Base-by-base conservation (phyloP, 2,113 vertebrate genomes). In the Apteryx owenii region DNA sequence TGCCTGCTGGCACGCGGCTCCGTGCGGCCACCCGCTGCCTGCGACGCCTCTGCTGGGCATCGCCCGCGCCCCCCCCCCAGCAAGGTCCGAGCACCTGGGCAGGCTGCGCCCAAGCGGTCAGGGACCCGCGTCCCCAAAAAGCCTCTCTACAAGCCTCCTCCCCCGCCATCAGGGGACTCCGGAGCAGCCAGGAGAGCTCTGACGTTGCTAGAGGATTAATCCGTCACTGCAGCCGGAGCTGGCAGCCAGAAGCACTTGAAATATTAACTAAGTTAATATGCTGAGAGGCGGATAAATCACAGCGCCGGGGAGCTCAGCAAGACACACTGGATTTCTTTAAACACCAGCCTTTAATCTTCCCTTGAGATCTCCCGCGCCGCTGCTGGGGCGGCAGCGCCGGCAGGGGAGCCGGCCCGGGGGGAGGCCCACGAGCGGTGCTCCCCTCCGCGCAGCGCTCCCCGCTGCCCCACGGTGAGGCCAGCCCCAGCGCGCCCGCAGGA, bases 341-440 rank as follows among this genome's bases (percentile, higher is more conserved):
- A 1, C 0, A 0, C 42, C 19, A 3, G 28, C 42, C 31, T 28
- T 38, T 17, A 5, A 29, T 48, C 5, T 10, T 15, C 53, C 69
- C 26, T 8, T 7, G 79, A 60, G 73, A 38, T 25, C 3, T 8
- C 38, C 26, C 36, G 36, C 36, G 36, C 36, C 36, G 7, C 36
- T 38, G 36, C 36, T 38, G 36, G 7, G 36, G 36, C 36, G 36
- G 36, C 36, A 38, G 36, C 36, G 36, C 36, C 36, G 36, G 36
- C 36, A 38, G 36, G 36, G 42, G 42, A 56, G 54, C 26, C 14
- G 26, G 54, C 9, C 14, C 54, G 9, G 54, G 3, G 14, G 8
- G 54, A 8, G 51, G 51, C 51, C 51, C 42, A 12, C 10, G 42
- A 42, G 42, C 42, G 15, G 44, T 14, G 44, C 44, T 46, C 44